Base-by-base conservation (phyloP, 2,888 invertebrate species). In the Bedellia somnulentella region DNA sequence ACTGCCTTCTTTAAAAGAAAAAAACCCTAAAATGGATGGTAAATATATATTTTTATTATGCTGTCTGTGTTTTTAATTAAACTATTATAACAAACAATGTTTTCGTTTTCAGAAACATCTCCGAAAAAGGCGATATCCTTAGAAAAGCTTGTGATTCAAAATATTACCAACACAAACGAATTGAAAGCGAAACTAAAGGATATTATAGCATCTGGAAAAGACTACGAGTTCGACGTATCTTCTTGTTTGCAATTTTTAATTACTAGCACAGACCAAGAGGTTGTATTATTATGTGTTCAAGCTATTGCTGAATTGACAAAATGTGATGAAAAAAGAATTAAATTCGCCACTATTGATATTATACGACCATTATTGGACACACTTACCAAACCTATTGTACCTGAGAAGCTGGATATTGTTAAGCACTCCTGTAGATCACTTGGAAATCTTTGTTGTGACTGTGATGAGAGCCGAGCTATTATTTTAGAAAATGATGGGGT, bases 361-460 rank as follows among this genome's bases (percentile, higher is more conserved):
- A 79, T 86, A 30, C 60, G 71, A 33, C 75, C 75, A 27, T 73
- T 87, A 38, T 52, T 86, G 31, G 58, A 70, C 30, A 67, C 82
- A 39, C 49, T 86, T 31, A 50, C 55, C 6, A 58, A 45, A 40
- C 62, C 66, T 22, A 36, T 52, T 3, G 50, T 48, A 21, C 23
- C 44, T 11, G 63, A 79, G 8, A 64, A 61, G 35, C 49, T 78
- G 36, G 80, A 83, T 38, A 54, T 84, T 30, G 64, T 84, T 5
- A 85, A 85, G 40, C 89, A 93, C 52, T 81, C 85, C 23, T 88
- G 89, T 42, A 79, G 93, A 45, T 89, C 91, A 3, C 68, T 94
- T 13, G 93, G 92, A 21, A 94, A 94, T 59, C 84, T 94, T 49
- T 92, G 91, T 55, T 93, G 87, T 56, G 87, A 93, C 51, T 91